Base-by-base conservation (phyloP, 2,797 vertebrate genomes). In the Pelochelys cantorii region DNA sequence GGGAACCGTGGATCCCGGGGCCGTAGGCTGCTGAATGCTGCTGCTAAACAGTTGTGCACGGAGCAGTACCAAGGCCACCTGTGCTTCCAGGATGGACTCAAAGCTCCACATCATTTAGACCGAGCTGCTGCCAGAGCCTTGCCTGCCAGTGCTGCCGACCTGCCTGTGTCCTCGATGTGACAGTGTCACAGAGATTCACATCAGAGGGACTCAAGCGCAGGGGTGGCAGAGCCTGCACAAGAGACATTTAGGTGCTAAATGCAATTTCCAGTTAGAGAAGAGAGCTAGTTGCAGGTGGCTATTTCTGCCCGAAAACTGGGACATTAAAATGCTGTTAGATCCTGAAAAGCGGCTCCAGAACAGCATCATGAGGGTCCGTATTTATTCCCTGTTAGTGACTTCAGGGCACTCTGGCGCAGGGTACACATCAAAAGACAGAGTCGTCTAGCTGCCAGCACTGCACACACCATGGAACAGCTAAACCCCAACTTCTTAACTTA, bases 381-480 rank as follows among this genome's bases (percentile, higher is more conserved):
- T 97, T 97, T 97, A 96, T 95, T 96, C 80, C 48, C 97, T 97
- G 92, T 91, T 92, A 89, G 80, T 74, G 88, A 92, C 94, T 96
- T 95, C 91, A 88, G 93, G 97, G 95, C 93, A 83, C 93, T 94
- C 71, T 96, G 92, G 94, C 94, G 97, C 86, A 18, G 83, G 95
- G 97, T 95, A 93, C 86, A 95, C 97, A 97, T 96, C 96, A 96
- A 95, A 95, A 94, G 97, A 92, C 88, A 93, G 93, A 97, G 96
- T 96, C 94, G 94, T 34, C 95, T 96, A 93, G 83, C 94, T 97
- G 97, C 95, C 97, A 97, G 97, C 96, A 95, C 95, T 54, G 71
- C 89, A 89, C 86, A 90, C 88, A 92, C 94, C 83, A 93, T 89
- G 91, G 91, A 95, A 15, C 94, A 95, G 86, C 94, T 92, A 91